Conservation (phyloP, 2,113 vertebrate species). For the Hiodon tergisus region DNA sequence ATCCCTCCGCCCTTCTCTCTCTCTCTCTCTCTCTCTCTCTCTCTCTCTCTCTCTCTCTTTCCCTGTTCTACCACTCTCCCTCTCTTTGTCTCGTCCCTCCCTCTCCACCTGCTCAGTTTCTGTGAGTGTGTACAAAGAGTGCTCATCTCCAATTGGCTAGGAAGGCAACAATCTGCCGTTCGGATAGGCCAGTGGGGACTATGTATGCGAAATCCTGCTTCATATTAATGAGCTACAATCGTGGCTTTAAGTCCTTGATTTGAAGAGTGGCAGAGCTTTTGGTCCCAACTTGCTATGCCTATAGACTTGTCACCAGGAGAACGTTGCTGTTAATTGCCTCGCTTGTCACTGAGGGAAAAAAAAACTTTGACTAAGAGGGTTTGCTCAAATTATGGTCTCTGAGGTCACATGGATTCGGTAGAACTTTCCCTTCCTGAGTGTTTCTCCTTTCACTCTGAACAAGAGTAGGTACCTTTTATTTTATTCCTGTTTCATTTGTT, state of each 20-base stretch:
- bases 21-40: slow-evolving; percentile 7
- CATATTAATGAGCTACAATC: slow-evolving; percentile 97
- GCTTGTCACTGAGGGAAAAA: slow-evolving; percentile 65
- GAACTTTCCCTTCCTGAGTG: slow-evolving; percentile 94
- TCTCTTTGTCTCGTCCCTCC: slow-evolving; percentile 42
- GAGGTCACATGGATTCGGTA: slow-evolving; percentile 96
- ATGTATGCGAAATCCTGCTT: slow-evolving; percentile 87
- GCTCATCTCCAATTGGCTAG: slow-evolving; percentile 77
- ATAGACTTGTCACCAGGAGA: slow-evolving; percentile 68
- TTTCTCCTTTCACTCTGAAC: slow-evolving; percentile 98
- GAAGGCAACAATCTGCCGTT: slow-evolving; percentile 69
- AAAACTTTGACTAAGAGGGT: slow-evolving; percentile 84
- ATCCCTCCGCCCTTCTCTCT: neutral
- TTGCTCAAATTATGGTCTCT: slow-evolving; percentile 80
- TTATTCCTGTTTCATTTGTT: slow-evolving; percentile 44
- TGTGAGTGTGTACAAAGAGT: slow-evolving; percentile 57
- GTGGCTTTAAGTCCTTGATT: slow-evolving; percentile 99
- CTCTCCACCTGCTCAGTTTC: slow-evolving; percentile 58
- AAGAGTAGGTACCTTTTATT: slow-evolving; percentile 96
- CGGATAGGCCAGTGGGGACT: slow-evolving; percentile 71
- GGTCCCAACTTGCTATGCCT: slow-evolving; percentile 83
- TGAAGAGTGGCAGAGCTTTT: slow-evolving; percentile 86
- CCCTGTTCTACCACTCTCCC: slow-evolving; percentile 40
- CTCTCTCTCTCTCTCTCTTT: slow-evolving; percentile 14
- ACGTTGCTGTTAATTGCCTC: slow-evolving; percentile 78